phyloP scores from a whole-genome alignment of 2,113 vertebrate genomes.

The Oryzias melastigma region DNA sequence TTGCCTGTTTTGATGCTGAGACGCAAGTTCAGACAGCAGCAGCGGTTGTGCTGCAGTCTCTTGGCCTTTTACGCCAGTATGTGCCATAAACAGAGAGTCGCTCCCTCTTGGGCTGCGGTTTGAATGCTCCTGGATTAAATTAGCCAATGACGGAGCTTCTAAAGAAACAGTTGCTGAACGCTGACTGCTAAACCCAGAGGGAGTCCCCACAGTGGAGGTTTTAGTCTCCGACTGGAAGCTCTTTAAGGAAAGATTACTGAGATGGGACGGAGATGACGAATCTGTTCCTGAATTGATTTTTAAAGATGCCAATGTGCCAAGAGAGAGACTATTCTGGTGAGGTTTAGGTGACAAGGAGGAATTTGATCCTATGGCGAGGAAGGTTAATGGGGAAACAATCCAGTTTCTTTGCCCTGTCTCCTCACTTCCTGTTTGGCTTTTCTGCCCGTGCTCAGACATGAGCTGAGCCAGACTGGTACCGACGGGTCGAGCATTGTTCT shows the following conservation, averaged over 20 bases:
- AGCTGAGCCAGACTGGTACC: constrained; percentile 61
- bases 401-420: constrained; percentile 11
- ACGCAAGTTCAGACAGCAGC: constrained; percentile 59
- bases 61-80: constrained; percentile 32
- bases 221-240: constrained; percentile 31
- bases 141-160: constrained; percentile 82
- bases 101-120: constrained; percentile 62
- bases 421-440: constrained; percentile 22
- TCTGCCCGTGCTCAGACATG: constrained; percentile 66
- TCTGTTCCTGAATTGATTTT: constrained; percentile 17
- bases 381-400: constrained; percentile 17
- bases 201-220: constrained; percentile 44
- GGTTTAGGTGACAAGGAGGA: constrained; percentile 20
- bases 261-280: constrained; percentile 36
- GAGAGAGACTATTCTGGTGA: constrained; percentile 39
- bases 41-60: constrained; percentile 3
- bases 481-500: constrained; percentile 3
- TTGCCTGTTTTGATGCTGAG: constrained; percentile 44
- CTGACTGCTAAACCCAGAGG: constrained; percentile 62
- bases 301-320: constrained; percentile 56
- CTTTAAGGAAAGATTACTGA: constrained; percentile 72
- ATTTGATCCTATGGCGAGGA: constrained; percentile 21
- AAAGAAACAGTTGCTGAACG: constrained; percentile 38
- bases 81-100: constrained; percentile 65
- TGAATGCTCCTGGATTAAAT: constrained; percentile 85